Evolutionary conservation across 2,113 vertebrate species (phyloP).

Genomic region (Platichthys stellatus): DNA sequence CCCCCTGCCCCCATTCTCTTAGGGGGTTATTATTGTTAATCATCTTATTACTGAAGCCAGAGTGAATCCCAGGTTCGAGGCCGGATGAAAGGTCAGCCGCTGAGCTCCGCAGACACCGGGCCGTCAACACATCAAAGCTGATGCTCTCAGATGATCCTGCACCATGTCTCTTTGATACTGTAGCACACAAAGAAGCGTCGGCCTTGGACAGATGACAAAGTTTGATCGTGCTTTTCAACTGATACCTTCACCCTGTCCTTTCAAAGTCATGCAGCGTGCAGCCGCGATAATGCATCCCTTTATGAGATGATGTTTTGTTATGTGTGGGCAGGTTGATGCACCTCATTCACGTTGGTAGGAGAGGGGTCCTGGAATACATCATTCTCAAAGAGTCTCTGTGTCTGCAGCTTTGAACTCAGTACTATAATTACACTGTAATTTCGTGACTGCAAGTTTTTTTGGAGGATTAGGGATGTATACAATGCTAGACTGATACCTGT

Average conservation of each 20-base stretch:
- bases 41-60: conserved; percentile 72
- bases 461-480: background rate
- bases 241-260: conserved; percentile 60
- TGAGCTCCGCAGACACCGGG: conserved; percentile 61
- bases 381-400: conserved; percentile 47
- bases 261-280: conserved; percentile 43
- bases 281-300: conserved; percentile 48
- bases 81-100: conserved; percentile 72
- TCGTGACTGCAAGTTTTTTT: background rate
- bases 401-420: conserved; percentile 36
- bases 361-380: conserved; percentile 24
- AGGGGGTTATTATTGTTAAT: conserved; percentile 76
- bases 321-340: conserved; percentile 35
- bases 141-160: conserved; percentile 60
- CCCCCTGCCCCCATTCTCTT: conserved; percentile 40
- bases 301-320: conserved; percentile 55
- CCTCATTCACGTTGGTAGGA: conserved; percentile 53
- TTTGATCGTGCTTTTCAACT: conserved; percentile 68
- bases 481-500: background rate
- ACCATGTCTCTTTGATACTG: conserved; percentile 73
- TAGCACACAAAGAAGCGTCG: conserved; percentile 59
- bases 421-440: conserved; percentile 27
- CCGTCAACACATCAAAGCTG: conserved; percentile 75
- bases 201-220: conserved; percentile 69
- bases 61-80: conserved; percentile 65